Conservation (phyloP, 2,888 invertebrate species). For the Mylabris sibirica region DNA sequence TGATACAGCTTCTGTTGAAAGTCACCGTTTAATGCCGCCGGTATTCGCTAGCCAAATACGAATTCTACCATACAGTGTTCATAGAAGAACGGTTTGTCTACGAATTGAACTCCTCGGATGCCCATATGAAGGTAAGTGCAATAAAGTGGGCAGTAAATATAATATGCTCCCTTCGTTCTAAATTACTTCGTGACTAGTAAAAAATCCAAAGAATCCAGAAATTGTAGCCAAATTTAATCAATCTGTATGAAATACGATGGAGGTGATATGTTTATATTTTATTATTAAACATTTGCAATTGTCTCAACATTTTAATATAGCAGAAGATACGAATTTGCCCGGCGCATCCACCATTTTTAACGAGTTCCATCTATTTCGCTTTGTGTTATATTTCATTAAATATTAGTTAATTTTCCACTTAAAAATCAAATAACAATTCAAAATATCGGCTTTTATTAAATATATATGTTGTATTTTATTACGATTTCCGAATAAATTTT, state of each 20-base stretch:
- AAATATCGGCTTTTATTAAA: not conserved
- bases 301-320: not conserved
- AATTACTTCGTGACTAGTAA: too few species aligned
- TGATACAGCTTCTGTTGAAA: constrained; percentile 75
- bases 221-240: too few species aligned
- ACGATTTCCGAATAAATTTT: not conserved
- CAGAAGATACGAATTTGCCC: not conserved
- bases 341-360: constrained; percentile 6
- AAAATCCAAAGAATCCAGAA: too few species aligned
- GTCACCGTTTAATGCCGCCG: constrained; percentile 72
- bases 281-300: not conserved
- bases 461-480: not conserved
- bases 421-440: not conserved
- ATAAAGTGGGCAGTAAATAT: too few species aligned
- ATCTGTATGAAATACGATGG: too few species aligned
- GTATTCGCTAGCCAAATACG: constrained; percentile 76
- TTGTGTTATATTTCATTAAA: not conserved
- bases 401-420: not conserved
- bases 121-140: constrained; percentile 68
- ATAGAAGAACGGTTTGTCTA: constrained; percentile 76
- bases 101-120: constrained; percentile 79
- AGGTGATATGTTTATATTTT: too few species aligned
- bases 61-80: constrained; percentile 75
- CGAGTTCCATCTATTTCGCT: not conserved
- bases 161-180: too few species aligned